These are phyloP conservation scores for Endotricha flammealis DNA, from an alignment of 2,888 invertebrate species.

Conservation along the genomic window DNA sequence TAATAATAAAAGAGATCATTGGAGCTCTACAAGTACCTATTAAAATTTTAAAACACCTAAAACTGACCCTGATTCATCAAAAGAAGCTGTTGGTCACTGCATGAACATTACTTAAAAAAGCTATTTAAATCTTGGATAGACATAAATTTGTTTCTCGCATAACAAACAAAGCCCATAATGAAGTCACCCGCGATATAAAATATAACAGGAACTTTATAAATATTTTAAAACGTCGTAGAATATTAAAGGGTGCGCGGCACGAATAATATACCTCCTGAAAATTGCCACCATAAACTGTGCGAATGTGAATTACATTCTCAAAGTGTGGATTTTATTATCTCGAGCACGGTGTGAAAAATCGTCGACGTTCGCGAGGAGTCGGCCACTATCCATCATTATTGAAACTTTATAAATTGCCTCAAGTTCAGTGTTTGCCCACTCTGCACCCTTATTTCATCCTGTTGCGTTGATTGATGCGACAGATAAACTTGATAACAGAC, in stretches of 20 bases:
- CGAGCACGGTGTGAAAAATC: conserved; percentile 52
- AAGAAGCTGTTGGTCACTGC: too few relatives aligned
- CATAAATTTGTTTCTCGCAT: neutral
- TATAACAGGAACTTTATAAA: conserved; percentile 59
- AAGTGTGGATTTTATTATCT: conserved; percentile 71
- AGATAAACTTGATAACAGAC: conserved; percentile 21
- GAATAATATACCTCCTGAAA: conserved; percentile 61
- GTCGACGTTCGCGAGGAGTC: conserved; percentile 29
- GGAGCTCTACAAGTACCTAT: too few relatives aligned
- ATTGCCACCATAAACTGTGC: conserved; percentile 65
- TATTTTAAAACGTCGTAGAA: conserved; percentile 68
- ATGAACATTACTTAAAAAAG: too few relatives aligned
- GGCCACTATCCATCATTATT: conserved; percentile 62
- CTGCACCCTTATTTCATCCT: conserved; percentile 27
- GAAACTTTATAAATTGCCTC: conserved; percentile 73
- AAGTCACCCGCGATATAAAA: conserved; percentile 16
- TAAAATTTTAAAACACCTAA: too few relatives aligned
- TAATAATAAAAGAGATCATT: too few relatives aligned
- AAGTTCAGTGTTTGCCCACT: conserved; percentile 32
- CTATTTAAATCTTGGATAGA: too few relatives aligned
- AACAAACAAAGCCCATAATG: conserved; percentile 4
- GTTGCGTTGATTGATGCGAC: conserved; percentile 33
- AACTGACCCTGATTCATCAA: too few relatives aligned
- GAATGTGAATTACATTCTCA: conserved; percentile 64
- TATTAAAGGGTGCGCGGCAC: conserved; percentile 61